Evolutionary conservation across 2,113 vertebrate genomes (phyloP), one percentile per base, ranked within the genome.

Genomic region (Mesembrinibis cayennensis): DNA sequence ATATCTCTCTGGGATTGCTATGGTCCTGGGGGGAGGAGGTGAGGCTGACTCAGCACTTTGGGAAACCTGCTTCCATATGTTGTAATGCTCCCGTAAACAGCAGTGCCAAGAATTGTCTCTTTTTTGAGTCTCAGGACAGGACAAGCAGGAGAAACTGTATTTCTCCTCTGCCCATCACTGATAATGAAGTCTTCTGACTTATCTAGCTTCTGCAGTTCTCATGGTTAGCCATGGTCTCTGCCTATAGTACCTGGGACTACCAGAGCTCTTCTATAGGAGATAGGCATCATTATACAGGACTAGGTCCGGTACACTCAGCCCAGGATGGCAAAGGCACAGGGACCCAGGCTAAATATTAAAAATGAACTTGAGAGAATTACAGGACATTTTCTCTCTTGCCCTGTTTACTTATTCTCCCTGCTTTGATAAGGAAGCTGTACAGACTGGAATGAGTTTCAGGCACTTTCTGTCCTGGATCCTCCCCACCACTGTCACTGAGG

Each of bases 81-180:
- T 20, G 20, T 63, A 78, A n/a, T 87, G 53, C n/a, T 91, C 23
- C 62, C 3, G 0, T 29, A n/a, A 73, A 89, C 38, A 74, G 32
- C 45, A 67, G 27, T 38, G 32, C 36, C 21, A 42, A 52, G 53
- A 72, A 8, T 52, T 79, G 18, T 69, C 56, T 90, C 53, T 32
- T 61, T 93, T 87, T 79, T 82, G 56, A 94, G 62, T 77, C 82
- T 93, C 90, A 96, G 90, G 79, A 55, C 61, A 93, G 89, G 65
- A 86, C 22, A 92, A 88, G 78, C 70, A 82, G 90, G 70, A 85
- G 66, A 90, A 90, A 76, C 21, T 16, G 12, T 80, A 27, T 76
- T 93, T 96, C 84, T 90, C 49, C 62, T 69, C 45, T 88, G 62
- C 58, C 73, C 62, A 58, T 65, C 29, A 53, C 49, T 82, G 58